Percentiles rank a stretch among this genome's conserved stretches.
Conservation (phyloP, 2,888 invertebrate genomes). For the Xiphydria camelus region DNA sequence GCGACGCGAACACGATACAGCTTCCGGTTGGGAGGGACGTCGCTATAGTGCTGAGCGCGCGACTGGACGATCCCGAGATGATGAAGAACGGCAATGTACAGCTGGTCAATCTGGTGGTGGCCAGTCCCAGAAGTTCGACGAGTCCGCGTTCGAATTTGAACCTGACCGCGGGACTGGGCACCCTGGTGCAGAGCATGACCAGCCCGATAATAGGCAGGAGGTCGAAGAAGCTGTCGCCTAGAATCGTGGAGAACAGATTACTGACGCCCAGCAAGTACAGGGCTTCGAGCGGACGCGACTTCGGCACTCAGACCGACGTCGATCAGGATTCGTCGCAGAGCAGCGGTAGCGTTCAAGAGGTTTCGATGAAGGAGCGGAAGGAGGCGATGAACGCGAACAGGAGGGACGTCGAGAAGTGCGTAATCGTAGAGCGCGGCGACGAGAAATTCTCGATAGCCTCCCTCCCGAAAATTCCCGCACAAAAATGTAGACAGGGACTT, state of each 20-base stretch:
- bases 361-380: slow-evolving; percentile 65
- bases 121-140: slow-evolving; percentile 30
- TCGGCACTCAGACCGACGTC: slow-evolving; percentile 71
- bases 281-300: slow-evolving; percentile 63
- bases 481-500: no score
- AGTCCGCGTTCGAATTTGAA: no score
- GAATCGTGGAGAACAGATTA: slow-evolving; percentile 59
- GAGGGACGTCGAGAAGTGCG: slow-evolving; percentile 50
- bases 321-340: slow-evolving; percentile 61
- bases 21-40: slow-evolving; percentile 50
- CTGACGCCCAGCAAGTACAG: slow-evolving; percentile 66
- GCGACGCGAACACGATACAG: slow-evolving; percentile 23
- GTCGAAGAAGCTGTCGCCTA: slow-evolving; percentile 26
- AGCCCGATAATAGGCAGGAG: slow-evolving; percentile 19
- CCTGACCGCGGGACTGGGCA: slow-evolving; percentile 8
- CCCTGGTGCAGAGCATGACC: slow-evolving; percentile 17
- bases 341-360: slow-evolving; percentile 22
- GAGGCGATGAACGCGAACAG: slow-evolving; percentile 69
- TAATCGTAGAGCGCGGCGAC: no score
- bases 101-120: slow-evolving; percentile 46
- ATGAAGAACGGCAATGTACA: slow-evolving; percentile 41
- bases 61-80: slow-evolving; percentile 47
- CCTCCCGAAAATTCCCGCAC: no score
- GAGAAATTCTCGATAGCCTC: no score
- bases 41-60: slow-evolving; percentile 48